Evolutionary conservation across 2,888 invertebrate genomes (phyloP).

Genomic region (Caenorhabditis angaria): DNA sequence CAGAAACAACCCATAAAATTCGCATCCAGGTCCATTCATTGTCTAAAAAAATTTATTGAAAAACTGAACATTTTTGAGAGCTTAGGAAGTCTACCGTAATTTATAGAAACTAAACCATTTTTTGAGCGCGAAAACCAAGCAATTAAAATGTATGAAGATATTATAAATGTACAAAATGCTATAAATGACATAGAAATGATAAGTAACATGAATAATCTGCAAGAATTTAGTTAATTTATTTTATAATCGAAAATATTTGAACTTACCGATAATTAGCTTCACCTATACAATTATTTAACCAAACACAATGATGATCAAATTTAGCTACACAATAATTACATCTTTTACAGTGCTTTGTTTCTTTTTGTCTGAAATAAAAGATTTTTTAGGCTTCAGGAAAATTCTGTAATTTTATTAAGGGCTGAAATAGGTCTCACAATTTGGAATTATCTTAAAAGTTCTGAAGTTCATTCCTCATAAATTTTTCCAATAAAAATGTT

Average conservation of each 20-base stretch:
- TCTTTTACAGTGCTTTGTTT: conserved; percentile 87
- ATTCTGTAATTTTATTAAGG: too few species aligned
- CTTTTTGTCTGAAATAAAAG: conserved; percentile 64
- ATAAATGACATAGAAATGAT: background rate
- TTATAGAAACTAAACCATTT: background rate
- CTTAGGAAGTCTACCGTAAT: background rate
- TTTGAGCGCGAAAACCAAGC: conserved; percentile 5
- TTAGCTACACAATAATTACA: conserved; percentile 95
- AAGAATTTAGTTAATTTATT: background rate
- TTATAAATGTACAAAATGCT: background rate
- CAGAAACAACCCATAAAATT: conserved; percentile 18
- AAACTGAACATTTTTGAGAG: too few species aligned
- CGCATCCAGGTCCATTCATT: background rate
- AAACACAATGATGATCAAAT: conserved; percentile 98
- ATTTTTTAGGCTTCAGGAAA: too few species aligned
- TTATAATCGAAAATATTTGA: background rate
- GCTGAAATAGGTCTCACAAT: too few species aligned
- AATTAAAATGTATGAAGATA: background rate
- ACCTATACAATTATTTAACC: conserved; percentile 97
- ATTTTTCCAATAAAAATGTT: background rate
- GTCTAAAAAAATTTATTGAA: conserved; percentile 8
- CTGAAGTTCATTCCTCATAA: too few species aligned
- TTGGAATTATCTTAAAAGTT: too few species aligned
- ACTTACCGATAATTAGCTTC: conserved; percentile 60
- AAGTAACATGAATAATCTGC: conserved; percentile 4